Conservation (phyloP, 2,888 invertebrate species). For the Synanthedon vespiformis region DNA sequence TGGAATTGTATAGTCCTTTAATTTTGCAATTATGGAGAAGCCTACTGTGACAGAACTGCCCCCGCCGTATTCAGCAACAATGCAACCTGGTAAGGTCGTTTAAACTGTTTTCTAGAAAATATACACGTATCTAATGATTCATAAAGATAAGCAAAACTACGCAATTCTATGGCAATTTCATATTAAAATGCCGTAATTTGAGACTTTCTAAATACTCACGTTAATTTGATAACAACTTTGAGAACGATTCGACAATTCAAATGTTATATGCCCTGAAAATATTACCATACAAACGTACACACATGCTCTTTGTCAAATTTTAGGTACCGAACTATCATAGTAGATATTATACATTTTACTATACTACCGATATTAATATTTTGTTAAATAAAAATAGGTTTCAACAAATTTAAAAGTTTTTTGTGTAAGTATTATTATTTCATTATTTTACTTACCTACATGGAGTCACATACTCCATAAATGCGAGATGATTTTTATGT, state of each 20-base stretch:
- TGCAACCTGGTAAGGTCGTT: conserved; percentile 33
- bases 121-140: conserved; percentile 28
- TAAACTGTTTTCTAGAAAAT: neutral
- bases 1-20: too few species aligned
- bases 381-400: too few species aligned
- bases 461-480: too few species aligned
- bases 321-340: too few species aligned
- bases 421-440: too few species aligned
- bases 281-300: too few species aligned
- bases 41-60: conserved; percentile 53
- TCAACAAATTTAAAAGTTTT: too few species aligned
- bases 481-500: too few species aligned
- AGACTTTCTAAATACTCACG: neutral
- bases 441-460: too few species aligned
- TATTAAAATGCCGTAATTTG: neutral
- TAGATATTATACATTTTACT: too few species aligned
- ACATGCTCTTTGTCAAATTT: too few species aligned
- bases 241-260: neutral
- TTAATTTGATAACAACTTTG: neutral
- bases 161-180: conserved; percentile 8
- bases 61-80: conserved; percentile 64
- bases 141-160: conserved; percentile 33
- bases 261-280: neutral
- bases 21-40: conserved; percentile 34
- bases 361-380: too few species aligned